These are phyloP conservation scores for Protobothrops mucrosquamatus DNA, from an alignment of 2,113 vertebrate species.

Conservation along the genomic window DNA sequence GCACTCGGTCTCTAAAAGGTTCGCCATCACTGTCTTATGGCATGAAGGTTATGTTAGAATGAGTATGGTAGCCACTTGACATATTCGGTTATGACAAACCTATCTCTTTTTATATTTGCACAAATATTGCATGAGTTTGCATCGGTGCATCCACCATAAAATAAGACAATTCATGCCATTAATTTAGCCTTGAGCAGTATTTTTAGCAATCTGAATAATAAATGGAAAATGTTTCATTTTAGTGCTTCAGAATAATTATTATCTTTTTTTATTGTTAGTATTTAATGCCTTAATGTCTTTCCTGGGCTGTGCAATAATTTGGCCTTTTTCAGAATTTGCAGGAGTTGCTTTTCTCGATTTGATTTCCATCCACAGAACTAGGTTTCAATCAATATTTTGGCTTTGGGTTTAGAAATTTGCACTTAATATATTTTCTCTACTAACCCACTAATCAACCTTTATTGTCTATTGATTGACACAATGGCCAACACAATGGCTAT, in stretches of 20 bases:
- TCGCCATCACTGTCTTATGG: no score
- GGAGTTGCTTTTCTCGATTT: not conserved
- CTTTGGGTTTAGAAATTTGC: not conserved
- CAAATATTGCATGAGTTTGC: not conserved
- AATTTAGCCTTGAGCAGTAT: not conserved
- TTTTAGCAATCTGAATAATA: not conserved
- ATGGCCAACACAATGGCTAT: not conserved
- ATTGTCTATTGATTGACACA: slow-evolving; percentile 13
- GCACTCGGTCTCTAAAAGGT: no score
- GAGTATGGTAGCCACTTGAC: not conserved
- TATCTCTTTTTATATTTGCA: not conserved
- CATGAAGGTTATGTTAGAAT: not conserved
- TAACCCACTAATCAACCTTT: not conserved
- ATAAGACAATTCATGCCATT: not conserved
- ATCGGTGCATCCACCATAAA: not conserved
- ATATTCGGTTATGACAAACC: not conserved
- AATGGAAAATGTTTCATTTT: not conserved
- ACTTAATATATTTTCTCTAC: not conserved
- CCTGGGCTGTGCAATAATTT: not conserved
- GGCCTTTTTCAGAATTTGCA: not conserved
- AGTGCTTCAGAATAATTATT: not conserved
- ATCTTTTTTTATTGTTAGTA: not conserved
- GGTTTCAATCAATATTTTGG: not conserved
- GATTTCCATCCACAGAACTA: not conserved
- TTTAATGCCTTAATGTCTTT: not conserved